Evolutionary conservation across 2,888 invertebrate genomes (phyloP).

Genomic region (Trissolcus japonicus): DNA sequence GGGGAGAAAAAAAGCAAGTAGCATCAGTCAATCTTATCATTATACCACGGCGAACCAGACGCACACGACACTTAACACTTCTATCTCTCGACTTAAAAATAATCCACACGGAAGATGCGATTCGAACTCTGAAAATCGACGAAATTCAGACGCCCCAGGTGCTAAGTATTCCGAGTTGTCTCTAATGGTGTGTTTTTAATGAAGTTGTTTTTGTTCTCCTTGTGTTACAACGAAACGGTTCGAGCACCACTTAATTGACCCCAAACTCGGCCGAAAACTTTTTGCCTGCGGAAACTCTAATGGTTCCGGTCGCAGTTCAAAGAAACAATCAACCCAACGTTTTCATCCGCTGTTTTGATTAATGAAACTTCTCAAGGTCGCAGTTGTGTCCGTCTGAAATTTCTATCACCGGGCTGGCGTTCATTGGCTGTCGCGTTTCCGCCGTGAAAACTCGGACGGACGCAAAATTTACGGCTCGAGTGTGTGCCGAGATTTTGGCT

Average conservation of each 20-base stretch:
- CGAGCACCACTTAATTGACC: slow-evolving; percentile 53
- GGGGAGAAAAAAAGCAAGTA: slow-evolving; percentile 3
- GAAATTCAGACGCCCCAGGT: slow-evolving; percentile 38
- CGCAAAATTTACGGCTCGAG: slow-evolving; percentile 61
- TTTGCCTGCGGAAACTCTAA: slow-evolving; percentile 29
- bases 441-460: slow-evolving; percentile 47
- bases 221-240: slow-evolving; percentile 33
- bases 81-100: slow-evolving; percentile 25
- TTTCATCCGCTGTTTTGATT: slow-evolving; percentile 25
- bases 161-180: slow-evolving; percentile 44
- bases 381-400: too few species aligned
- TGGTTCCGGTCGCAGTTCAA: slow-evolving; percentile 36
- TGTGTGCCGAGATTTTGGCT: slow-evolving; percentile 52
- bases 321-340: slow-evolving; percentile 8
- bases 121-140: slow-evolving; percentile 18
- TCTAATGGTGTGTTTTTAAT: slow-evolving; percentile 55
- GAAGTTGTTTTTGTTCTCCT: slow-evolving; percentile 51
- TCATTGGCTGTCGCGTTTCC: slow-evolving; percentile 57
- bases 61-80: slow-evolving; percentile 14
- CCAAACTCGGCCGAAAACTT: slow-evolving; percentile 39
- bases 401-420: slow-evolving; percentile 34
- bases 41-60: slow-evolving; percentile 15
- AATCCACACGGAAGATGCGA: neutral
- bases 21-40: slow-evolving; percentile 21
- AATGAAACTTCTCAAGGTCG: slow-evolving; percentile 25